Evolutionary conservation across 2,797 vertebrate species (phyloP).

Genomic region (Amblyopsis hoosieri): DNA sequence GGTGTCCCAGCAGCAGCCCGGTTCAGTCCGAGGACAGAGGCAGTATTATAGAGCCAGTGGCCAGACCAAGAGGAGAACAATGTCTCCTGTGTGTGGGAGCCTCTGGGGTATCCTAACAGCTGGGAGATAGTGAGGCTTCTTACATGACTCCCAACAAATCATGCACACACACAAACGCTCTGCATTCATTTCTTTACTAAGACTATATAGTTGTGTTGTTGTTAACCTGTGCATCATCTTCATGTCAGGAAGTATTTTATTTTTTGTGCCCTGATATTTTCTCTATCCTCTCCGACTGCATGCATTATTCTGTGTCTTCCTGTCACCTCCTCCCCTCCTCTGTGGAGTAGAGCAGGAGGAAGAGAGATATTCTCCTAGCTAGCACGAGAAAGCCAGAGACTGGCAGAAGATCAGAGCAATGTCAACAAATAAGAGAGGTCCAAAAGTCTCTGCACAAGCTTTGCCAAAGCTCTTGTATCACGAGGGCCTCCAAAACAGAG

Average conservation of each 20-base stretch:
- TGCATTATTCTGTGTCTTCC: constrained; percentile 6
- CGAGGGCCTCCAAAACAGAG: constrained; percentile 42
- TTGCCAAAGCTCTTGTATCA: constrained; percentile 58
- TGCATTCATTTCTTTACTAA: constrained; percentile 35
- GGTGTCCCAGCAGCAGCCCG: constrained; percentile 56
- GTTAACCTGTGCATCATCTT: constrained; percentile 31
- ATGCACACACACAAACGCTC: constrained; percentile 30
- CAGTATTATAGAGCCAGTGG: constrained; percentile 70
- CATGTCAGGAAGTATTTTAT: constrained; percentile 28
- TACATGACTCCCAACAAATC: constrained; percentile 45
- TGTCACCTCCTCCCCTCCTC: constrained; percentile 24
- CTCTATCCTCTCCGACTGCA: too few species aligned
- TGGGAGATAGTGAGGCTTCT: constrained; percentile 68
- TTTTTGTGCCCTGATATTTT: constrained; percentile 15
- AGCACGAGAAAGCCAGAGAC: constrained; percentile 56
- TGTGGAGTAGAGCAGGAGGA: constrained; percentile 34
- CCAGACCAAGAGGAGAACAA: constrained; percentile 73
- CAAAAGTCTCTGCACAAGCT: constrained; percentile 59
- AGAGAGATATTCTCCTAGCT: constrained; percentile 48
- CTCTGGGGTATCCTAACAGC: constrained; percentile 74
- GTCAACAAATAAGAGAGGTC: constrained; percentile 69
- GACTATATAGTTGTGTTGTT: too few species aligned
- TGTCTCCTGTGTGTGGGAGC: constrained; percentile 70
- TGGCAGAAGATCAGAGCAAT: constrained; percentile 73
- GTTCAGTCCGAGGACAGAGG: constrained; percentile 71